Percentiles rank a stretch among this genome's conserved stretches.
These are phyloP conservation scores for Euura lappo DNA, from an alignment of 1,140 invertebrate species.

Conservation along the genomic window DNA sequence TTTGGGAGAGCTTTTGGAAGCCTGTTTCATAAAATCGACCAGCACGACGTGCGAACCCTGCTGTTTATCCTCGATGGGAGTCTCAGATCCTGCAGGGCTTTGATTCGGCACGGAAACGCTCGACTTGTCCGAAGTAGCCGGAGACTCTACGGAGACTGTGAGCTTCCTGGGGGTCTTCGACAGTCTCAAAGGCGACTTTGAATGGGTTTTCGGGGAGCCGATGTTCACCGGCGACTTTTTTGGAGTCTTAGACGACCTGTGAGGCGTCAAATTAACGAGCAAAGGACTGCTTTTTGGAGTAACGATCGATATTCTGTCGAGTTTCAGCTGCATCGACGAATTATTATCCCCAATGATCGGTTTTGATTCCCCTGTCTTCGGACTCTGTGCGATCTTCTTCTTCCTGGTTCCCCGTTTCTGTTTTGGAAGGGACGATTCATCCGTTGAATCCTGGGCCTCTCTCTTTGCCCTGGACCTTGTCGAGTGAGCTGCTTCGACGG, in stretches of 20 bases:
- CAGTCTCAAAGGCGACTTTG: constrained; percentile 20
- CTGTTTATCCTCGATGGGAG: not conserved
- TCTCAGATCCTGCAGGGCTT: not conserved
- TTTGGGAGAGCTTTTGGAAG: too few species aligned
- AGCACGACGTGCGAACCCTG: not conserved
- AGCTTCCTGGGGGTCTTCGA: constrained; percentile 38
- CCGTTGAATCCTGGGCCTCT: too few species aligned
- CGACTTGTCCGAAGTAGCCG: constrained; percentile 21
- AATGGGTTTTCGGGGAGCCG: constrained; percentile 39
- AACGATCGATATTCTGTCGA: constrained; percentile 8
- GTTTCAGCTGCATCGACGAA: too few species aligned
- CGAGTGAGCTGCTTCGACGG: too few species aligned
- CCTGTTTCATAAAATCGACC: too few species aligned
- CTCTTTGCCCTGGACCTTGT: too few species aligned
- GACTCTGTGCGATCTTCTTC: too few species aligned
- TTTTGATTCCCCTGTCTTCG: too few species aligned
- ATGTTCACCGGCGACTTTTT: constrained; percentile 38
- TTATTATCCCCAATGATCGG: too few species aligned
- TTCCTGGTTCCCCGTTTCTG: too few species aligned
- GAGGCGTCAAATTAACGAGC: constrained; percentile 31
- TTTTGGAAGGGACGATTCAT: too few species aligned
- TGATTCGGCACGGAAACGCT: constrained; percentile 16
- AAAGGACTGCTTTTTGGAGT: constrained; percentile 41
- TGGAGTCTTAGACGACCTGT: constrained; percentile 40
- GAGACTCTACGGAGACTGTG: constrained; percentile 26